phyloP scores from a whole-genome alignment of 2,888 invertebrate genomes.

The Drosophila maculinotata region DNA sequence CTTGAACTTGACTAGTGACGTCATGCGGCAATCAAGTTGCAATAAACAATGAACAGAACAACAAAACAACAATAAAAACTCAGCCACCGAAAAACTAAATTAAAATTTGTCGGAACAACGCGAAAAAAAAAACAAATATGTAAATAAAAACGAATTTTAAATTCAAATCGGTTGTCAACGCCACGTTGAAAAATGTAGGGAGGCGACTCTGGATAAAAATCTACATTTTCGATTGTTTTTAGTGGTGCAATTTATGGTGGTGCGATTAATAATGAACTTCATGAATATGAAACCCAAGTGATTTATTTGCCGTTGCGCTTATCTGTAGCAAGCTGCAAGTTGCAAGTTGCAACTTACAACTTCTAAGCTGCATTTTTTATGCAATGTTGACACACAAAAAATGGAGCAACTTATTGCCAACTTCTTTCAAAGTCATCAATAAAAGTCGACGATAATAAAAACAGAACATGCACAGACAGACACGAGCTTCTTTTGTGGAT shows the following conservation, averaged over 20 bases:
- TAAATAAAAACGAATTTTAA: constrained; percentile 54
- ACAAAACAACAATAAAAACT: constrained; percentile 60
- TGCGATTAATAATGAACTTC: constrained; percentile 32
- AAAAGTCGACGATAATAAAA: constrained; percentile 51
- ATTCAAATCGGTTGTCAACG: constrained; percentile 63
- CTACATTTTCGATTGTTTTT: constrained; percentile 39
- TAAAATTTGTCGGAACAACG: constrained; percentile 36
- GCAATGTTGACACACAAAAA: neutral
- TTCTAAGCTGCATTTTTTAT: constrained; percentile 18
- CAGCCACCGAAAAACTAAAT: constrained; percentile 63
- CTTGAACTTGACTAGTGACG: constrained; percentile 76
- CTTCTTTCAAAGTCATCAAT: constrained; percentile 73
- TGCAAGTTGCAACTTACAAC: constrained; percentile 29
- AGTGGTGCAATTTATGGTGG: constrained; percentile 33
- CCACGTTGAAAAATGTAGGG: constrained; percentile 35
- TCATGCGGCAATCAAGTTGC: constrained; percentile 68
- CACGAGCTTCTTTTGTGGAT: constrained; percentile 10
- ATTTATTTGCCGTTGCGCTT: constrained; percentile 52
- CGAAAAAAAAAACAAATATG: constrained; percentile 11
- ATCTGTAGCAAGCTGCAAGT: constrained; percentile 35
- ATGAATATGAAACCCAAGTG: constrained; percentile 16
- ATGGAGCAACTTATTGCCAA: constrained; percentile 35
- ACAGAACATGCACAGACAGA: constrained; percentile 22
- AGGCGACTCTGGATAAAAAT: constrained; percentile 22
- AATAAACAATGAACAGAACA: constrained; percentile 69